Base-by-base conservation (phyloP, 2,888 invertebrate genomes). In the Pseudanteris insignis region DNA sequence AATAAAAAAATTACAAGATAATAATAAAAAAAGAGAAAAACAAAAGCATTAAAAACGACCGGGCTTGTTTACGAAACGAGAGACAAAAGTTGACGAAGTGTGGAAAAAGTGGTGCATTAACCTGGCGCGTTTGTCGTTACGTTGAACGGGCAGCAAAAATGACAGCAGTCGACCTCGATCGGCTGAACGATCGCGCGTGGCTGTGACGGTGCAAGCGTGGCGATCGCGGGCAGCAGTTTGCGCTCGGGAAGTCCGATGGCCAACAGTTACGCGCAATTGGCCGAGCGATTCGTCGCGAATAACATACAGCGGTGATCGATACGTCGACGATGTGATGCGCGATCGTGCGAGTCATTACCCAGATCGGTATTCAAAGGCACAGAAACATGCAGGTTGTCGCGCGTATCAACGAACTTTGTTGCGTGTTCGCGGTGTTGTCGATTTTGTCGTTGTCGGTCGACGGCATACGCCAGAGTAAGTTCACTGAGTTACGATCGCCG, bases 91-190 rank as follows among this genome's bases (percentile, higher is more conserved):
- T 2, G 6, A 26, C 26, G 7, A n/a, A n/a, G 2, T 26, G 6
- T 2, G 9, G 2, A n/a, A n/a, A n/a, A 54, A 44, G n/a, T 21
- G 34, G 37, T 29, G 33, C 54, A 33, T 46, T 43, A 33, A 38
- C 43, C 46, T 44, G 25, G 30, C 9, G 44, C 25, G 46, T 34
- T 12, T 47, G 29, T 34, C 28, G 46, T 54, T 46, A 44, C 32
- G 9, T 33, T n/a, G 29, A 40, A 25, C 15, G 29, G 2, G 30
- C 21, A 24, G 26, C 37, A 8, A 44, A 44, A 58, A 58, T 44
- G 34, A 59, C 46, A 51, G 51, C 59, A 38, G 59, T 51, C 46
- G 59, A 59, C 59, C 59, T 59, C 59, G 59, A 51, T 59, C 51
- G 36, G 59, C 41, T 40, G 33, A 51, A 36, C 32, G 59, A 51